Evolutionary conservation across 2,113 vertebrate species (phyloP), one percentile per base, ranked within the genome.

Genomic region (Marcusenius ussheri): DNA sequence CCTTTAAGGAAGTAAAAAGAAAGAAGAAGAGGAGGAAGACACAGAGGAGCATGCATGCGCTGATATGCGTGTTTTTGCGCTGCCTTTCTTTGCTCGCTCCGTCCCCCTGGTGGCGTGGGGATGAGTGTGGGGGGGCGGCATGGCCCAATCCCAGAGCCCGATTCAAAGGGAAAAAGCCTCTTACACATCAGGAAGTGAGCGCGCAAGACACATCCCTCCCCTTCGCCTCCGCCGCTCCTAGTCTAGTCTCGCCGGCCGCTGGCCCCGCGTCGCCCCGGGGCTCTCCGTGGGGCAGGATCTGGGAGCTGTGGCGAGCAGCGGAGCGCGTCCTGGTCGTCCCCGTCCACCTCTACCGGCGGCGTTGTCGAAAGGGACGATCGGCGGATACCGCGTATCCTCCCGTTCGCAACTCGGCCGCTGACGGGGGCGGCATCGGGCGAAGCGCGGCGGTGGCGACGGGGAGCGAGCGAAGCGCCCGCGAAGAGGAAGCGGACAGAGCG

Each of bases 161-260:
- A 92, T 92, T 94, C 93, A 94, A 92, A 93, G 88, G 92, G 93
- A 94, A 77, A 95, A 94, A 95, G 95, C 95, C 93, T 95, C 96
- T 95, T 95, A 93, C 95, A 95, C 93, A 96, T 94, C 93, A 96
- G 96, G 96, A 96, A 96, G 96, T 95, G 91, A 91, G 91, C 89
- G 89, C 91, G 90, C 91, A 91, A 83, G 94, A 92, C 93, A 93
- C 92, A 91, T 93, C 93, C 92, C 91, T 91, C 90, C 92, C 93
- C 91, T 92, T 91, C 91, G 53, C 93, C 90, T 91, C 92, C 56
- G 92, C 92, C 90, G 90, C 35, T 89, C 42, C 49, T 92, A 93
- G 93, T 91, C 93, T 93, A 90, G 94, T 94, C 94, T 95, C 95
- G 92, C 94, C 77, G 93, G 94, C 95, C 91, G 93, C 93, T 91